A percentile compares a stretch with the other conserved stretches of the same genome.
Evolutionary conservation across 2,113 vertebrate species (phyloP).

Genomic region (Protomyctophum bolini): DNA sequence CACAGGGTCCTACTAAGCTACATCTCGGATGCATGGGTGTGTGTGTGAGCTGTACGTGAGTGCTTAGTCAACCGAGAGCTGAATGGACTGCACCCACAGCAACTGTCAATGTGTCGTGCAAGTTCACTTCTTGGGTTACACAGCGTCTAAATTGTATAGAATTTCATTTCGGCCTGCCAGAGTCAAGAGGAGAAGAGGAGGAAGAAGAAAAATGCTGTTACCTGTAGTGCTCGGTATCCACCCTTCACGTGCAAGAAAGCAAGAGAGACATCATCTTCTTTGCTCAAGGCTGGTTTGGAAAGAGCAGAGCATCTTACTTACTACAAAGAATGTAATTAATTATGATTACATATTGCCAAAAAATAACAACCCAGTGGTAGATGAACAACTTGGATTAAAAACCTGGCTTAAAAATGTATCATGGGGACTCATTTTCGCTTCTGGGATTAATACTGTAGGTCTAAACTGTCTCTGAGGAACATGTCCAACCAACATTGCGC

Average conservation of each 20-base stretch:
- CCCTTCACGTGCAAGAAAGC: constrained; percentile 87
- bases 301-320: constrained; percentile 35
- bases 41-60: not conserved
- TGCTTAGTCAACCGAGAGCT: not conserved
- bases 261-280: constrained; percentile 86
- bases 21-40: not conserved
- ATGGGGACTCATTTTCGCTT: no score
- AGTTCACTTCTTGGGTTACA: constrained; percentile 27
- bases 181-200: constrained; percentile 25
- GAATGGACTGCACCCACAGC: constrained; percentile 32
- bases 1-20: no score
- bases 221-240: constrained; percentile 99
- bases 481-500: no score
- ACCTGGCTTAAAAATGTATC: no score
- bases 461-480: no score
- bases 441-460: no score
- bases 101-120: constrained; percentile 24
- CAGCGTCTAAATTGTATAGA: constrained; percentile 22
- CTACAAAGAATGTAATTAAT: no score
- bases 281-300: constrained; percentile 79
- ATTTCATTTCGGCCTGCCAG: constrained; percentile 28
- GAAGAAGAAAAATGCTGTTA: constrained; percentile 78
- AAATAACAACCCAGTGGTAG: no score
- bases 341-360: no score
- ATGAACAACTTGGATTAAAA: no score